Evolutionary conservation across 1,140 invertebrate species (phyloP).

Genomic region (Apis laboriosa): DNA sequence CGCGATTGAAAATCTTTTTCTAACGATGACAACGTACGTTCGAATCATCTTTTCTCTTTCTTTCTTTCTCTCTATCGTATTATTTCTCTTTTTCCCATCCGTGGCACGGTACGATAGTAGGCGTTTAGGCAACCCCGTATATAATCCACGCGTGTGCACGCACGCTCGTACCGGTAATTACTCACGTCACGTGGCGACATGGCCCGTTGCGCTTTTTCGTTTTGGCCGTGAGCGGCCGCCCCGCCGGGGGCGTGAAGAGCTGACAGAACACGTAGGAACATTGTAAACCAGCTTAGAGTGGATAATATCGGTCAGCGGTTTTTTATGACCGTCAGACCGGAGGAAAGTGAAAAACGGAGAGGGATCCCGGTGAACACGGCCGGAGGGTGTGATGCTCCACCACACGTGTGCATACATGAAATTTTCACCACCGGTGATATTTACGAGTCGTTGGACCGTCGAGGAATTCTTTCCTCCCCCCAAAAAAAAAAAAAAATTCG

Average conservation of each 20-base stretch:
- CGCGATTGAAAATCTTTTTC: not conserved
- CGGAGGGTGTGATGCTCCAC: not conserved
- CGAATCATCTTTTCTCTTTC: too few species aligned
- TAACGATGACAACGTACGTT: not conserved
- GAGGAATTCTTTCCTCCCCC: not conserved
- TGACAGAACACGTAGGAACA: conserved; percentile 46
- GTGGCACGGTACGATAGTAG: not conserved
- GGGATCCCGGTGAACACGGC: not conserved
- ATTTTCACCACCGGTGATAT: conserved; percentile 15
- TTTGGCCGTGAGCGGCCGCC: conserved; percentile 21
- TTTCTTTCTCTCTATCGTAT: not conserved
- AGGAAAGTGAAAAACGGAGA: conserved; percentile 31
- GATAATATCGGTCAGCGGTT: conserved; percentile 57
- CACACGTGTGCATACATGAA: conserved; percentile 23
- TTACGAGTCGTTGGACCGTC: not conserved
- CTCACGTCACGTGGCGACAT: conserved; percentile 50
- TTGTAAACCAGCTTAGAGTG: conserved; percentile 44
- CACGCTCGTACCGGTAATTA: conserved; percentile 46
- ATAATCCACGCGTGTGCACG: conserved; percentile 3
- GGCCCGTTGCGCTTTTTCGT: conserved; percentile 25
- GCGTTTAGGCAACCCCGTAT: not conserved
- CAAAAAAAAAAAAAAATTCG: not conserved
- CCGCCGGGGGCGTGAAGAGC: conserved; percentile 44
- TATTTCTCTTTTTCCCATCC: too few species aligned
- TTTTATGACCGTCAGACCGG: conserved; percentile 47